phyloP scores from a whole-genome alignment of 2,888 invertebrate genomes.

The Pelosia muscerda region DNA sequence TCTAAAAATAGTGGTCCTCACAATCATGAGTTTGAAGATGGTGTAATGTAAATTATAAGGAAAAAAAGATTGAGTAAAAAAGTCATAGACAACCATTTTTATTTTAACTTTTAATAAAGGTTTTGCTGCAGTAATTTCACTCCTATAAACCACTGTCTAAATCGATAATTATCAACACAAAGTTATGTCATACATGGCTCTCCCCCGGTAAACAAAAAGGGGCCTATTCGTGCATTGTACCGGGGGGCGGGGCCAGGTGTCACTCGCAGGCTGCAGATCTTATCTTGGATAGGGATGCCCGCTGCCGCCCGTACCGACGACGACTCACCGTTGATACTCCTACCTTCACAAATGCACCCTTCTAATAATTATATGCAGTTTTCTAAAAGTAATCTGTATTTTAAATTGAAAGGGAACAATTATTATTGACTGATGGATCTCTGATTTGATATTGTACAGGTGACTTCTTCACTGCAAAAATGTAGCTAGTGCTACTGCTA shows the following conservation, averaged over 20 bases:
- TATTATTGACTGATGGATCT: not conserved
- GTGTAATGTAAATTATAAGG: no score
- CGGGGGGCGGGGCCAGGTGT: slow-evolving; percentile 85
- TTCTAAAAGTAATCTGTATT: not conserved
- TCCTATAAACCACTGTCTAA: not conserved
- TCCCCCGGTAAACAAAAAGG: slow-evolving; percentile 61
- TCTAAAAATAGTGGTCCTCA: no score
- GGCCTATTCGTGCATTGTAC: slow-evolving; percentile 43
- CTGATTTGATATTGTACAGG: not conserved
- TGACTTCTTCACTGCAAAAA: not conserved
- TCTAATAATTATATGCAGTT: slow-evolving; percentile 3
- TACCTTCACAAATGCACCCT: slow-evolving; percentile 34
- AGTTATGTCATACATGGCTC: slow-evolving; percentile 38
- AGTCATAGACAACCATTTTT: not conserved
- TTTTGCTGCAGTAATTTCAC: slow-evolving; percentile 3
- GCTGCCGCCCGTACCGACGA: slow-evolving; percentile 47
- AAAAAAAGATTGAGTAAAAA: not conserved
- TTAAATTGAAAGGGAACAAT: not conserved
- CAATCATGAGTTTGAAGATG: no score
- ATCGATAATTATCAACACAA: slow-evolving; percentile 26
- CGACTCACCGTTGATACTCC: slow-evolving; percentile 35
- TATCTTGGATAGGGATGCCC: slow-evolving; percentile 71
- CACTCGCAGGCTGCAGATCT: slow-evolving; percentile 79
- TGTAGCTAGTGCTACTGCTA: not conserved
- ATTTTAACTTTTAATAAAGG: not conserved